phyloP scores from a whole-genome alignment of 2,888 invertebrate species.

The Barypeithes pellucidus region DNA sequence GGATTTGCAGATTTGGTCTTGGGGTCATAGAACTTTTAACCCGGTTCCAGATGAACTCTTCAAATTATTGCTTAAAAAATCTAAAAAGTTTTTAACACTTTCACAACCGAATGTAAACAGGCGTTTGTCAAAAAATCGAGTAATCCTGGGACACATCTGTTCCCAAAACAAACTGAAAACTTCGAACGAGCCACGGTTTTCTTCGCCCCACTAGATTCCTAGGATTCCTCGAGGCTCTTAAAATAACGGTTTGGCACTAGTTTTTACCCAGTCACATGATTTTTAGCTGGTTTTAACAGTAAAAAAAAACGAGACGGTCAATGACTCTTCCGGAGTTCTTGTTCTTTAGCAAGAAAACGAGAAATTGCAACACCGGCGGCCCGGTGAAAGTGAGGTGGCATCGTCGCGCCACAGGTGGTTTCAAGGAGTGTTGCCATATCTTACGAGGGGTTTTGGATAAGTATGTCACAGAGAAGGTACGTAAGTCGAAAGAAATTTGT shows the following conservation, averaged over 20 bases:
- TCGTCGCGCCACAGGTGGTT: constrained; percentile 35
- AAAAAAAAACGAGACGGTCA: constrained; percentile 44
- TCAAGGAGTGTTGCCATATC: not conserved
- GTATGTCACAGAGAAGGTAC: too few species aligned
- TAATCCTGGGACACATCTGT: constrained; percentile 34
- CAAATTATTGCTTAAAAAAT: not conserved
- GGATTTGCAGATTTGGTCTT: not conserved
- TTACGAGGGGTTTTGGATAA: not conserved
- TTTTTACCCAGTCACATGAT: constrained; percentile 52
- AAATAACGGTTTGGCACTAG: constrained; percentile 46
- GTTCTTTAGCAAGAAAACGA: constrained; percentile 25
- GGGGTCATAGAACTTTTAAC: not conserved
- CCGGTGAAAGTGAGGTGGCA: constrained; percentile 39
- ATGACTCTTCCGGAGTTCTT: constrained; percentile 22
- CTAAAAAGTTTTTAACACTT: constrained; percentile 23
- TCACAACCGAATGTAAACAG: constrained; percentile 31
- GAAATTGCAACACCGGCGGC: constrained; percentile 33
- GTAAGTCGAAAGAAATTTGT: too few species aligned
- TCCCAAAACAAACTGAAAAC: constrained; percentile 34
- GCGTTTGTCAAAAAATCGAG: constrained; percentile 40
- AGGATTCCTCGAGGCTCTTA: constrained; percentile 37
- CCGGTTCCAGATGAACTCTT: constrained; percentile 4
- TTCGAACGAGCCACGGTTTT: constrained; percentile 11
- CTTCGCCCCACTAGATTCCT: constrained; percentile 34
- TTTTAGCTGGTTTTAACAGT: constrained; percentile 47